These are phyloP conservation scores for Drosophila parthenogenetica DNA, from an alignment of 2,888 invertebrate genomes.

Conservation along the genomic window DNA sequence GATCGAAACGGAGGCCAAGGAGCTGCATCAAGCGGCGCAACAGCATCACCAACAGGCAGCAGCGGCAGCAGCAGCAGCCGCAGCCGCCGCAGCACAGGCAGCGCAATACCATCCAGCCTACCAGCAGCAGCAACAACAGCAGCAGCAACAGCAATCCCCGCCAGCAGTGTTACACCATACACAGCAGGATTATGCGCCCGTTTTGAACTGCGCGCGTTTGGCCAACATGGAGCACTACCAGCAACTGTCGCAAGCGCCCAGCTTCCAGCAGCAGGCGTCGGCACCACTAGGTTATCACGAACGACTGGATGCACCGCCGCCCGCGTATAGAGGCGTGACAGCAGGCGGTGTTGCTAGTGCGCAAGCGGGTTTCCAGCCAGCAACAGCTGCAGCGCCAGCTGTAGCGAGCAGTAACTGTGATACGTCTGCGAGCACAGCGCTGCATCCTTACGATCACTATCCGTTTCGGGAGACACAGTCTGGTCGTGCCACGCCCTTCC, in stretches of 20 bases:
- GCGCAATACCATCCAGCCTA: constrained; percentile 79
- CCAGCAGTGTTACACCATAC: constrained; percentile 61
- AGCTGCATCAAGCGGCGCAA: constrained; percentile 84
- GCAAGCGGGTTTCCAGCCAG: constrained; percentile 38
- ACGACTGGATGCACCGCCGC: constrained; percentile 70
- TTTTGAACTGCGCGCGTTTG: constrained; percentile 81
- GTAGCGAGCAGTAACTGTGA: constrained; percentile 70
- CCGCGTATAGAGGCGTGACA: constrained; percentile 47
- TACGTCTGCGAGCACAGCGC: constrained; percentile 47
- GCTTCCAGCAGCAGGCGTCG: constrained; percentile 70
- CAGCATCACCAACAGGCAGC: constrained; percentile 79
- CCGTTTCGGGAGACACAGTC: constrained; percentile 85
- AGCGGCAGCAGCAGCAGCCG: constrained; percentile 68
- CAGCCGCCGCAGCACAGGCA: constrained; percentile 69
- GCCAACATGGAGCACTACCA: constrained; percentile 83
- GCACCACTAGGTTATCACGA: constrained; percentile 73
- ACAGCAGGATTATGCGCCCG: constrained; percentile 82
- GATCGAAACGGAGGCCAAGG: constrained; percentile 90
- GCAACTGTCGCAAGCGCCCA: constrained; percentile 70
- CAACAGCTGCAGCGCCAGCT: constrained; percentile 24
- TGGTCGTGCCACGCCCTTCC: constrained; percentile 90
- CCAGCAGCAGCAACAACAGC: constrained; percentile 69
- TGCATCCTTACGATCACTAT: constrained; percentile 85
- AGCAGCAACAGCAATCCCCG: constrained; percentile 68
- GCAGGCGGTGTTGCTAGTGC: constrained; percentile 5